phyloP scores from a whole-genome alignment of 2,797 vertebrate genomes.

The Pagetopsis macropterus region DNA sequence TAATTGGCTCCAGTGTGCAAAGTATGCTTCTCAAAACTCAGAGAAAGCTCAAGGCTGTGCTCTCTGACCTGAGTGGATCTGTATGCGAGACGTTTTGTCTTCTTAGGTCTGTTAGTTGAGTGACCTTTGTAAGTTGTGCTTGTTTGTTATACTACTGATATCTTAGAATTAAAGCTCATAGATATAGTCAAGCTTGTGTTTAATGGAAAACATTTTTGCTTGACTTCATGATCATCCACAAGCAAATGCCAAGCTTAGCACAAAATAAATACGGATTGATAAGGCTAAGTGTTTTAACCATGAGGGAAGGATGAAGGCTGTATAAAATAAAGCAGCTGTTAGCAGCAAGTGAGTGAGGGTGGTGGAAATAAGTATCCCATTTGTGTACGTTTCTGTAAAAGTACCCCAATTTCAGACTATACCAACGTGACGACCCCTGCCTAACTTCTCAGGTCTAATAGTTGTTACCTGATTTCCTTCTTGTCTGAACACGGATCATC shows the following conservation, averaged over 20 bases:
- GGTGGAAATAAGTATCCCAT: no score
- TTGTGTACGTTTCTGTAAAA: no score
- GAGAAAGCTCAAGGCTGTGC: constrained; percentile 7
- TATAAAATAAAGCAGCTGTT: not conserved
- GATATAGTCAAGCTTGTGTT: not conserved
- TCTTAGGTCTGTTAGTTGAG: not conserved
- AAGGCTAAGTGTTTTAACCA: not conserved
- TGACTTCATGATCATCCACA: not conserved
- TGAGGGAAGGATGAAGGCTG: not conserved
- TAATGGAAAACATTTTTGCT: no score
- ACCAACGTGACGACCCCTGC: no score
- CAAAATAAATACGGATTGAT: not conserved
- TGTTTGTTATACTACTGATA: not conserved
- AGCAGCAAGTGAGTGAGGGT: no score
- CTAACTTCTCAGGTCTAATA: no score
- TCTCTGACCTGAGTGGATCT: constrained; percentile 29
- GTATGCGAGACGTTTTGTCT: not conserved
- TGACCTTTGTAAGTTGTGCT: constrained; percentile 15
- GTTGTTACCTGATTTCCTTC: no score
- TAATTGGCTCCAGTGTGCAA: constrained; percentile 62
- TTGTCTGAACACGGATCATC: no score
- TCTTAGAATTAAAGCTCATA: constrained; percentile 3
- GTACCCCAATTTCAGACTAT: no score
- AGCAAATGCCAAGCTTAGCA: not conserved
- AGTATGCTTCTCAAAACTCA: constrained; percentile 3